Base-by-base conservation (phyloP, 2,113 vertebrate genomes). In the Heteronetta atricapilla region DNA sequence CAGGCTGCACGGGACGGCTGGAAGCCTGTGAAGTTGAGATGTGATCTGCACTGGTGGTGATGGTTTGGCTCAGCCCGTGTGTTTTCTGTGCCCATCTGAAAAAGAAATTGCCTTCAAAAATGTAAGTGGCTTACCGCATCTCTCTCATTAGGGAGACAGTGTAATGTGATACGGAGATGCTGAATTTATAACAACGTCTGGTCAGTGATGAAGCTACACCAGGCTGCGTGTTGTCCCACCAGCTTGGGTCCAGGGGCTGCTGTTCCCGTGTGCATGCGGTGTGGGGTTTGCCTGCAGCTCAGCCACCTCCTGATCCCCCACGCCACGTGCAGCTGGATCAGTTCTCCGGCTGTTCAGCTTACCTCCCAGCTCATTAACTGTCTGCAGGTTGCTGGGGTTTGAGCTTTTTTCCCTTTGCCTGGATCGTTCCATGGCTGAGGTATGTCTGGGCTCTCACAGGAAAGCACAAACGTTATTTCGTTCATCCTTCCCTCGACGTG, bases 231-330 rank as follows among this genome's bases (percentile, higher is more conserved):
- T 38, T 48, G 22, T 72, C 19, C 33, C 7, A 17, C 48, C 10
- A 15, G 16, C 34, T 34, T 25, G n/a, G 29, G 33, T 29, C 13
- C 48, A 38, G 59, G 40, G 72, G 29, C 63, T 56, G 28, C 60
- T 55, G 0, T 33, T 42, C 29, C 25, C 50, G 10, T 55, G 31
- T 31, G 22, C 10, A 15, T 25, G 14, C 28, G 42, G 31, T 10
- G 11, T 40, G 21, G 5, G 2, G 3, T 4, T 5, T 3, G 2
- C 28, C 42, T 23, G 17, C 18, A 36, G 25, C 38, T 40, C 38
- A 76, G 6, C 23, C 17, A 11, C 13, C 29, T 70, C 11, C n/a
- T 46, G 38, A 50, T 60, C 13, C 56, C 18, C 22, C 9, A 2
- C 26, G 48, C 48, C 48, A 74, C 0, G 13, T 1, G 0, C 23